Evolutionary conservation across 2,113 vertebrate genomes (phyloP).

Genomic region (Phyllostomus discolor): DNA sequence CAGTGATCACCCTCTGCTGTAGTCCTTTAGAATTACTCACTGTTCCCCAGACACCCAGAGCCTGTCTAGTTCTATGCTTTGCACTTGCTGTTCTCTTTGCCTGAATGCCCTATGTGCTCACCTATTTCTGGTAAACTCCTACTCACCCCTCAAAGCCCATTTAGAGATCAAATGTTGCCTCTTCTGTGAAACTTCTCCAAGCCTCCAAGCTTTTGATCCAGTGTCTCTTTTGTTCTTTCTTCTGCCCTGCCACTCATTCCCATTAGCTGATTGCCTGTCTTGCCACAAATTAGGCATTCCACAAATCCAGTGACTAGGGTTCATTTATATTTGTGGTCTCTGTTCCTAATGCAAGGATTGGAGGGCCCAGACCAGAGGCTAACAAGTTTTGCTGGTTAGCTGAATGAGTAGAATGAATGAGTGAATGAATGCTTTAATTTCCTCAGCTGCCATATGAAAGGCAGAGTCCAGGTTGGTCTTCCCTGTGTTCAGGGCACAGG

Average conservation of each 20-base stretch:
- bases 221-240: neutral
- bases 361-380: neutral
- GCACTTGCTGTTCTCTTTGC: neutral
- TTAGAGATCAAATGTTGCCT: neutral
- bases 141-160: neutral
- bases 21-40: neutral
- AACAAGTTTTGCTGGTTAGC: neutral
- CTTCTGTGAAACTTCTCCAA: neutral
- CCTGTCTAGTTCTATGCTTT: neutral
- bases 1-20: neutral
- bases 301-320: neutral
- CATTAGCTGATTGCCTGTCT: neutral
- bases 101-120: neutral
- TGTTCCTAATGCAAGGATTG: neutral
- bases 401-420: neutral
- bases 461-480: neutral
- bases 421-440: neutral
- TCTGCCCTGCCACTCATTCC: neutral
- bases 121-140: neutral
- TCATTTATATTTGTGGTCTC: neutral
- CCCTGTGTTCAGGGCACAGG: neutral
- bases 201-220: neutral
- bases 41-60: neutral
- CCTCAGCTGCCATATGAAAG: neutral
- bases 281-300: neutral